Evolutionary conservation across 2,888 invertebrate genomes (phyloP).

Genomic region (Pollenia labialis): DNA sequence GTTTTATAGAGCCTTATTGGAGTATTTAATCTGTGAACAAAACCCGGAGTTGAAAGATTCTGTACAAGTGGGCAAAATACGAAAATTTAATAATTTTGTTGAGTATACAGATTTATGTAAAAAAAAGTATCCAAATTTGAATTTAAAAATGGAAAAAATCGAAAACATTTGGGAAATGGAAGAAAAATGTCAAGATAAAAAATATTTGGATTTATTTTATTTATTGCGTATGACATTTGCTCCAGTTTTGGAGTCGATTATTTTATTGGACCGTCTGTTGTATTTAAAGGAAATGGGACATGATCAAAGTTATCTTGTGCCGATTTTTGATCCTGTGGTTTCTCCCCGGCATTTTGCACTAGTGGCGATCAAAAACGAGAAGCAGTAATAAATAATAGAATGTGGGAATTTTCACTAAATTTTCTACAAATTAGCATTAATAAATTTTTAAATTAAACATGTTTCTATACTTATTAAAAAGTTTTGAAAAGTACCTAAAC

Average conservation of each 20-base stretch:
- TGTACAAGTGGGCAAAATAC: conserved; percentile 87
- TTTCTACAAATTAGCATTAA: neutral
- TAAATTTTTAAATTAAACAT: neutral
- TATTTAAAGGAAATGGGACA: conserved; percentile 89
- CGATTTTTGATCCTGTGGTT: conserved; percentile 92
- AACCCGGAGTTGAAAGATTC: conserved; percentile 82
- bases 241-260: conserved; percentile 91
- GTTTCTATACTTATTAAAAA: neutral
- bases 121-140: conserved; percentile 82
- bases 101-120: conserved; percentile 89
- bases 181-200: conserved; percentile 84
- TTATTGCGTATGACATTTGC: conserved; percentile 90
- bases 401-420: neutral
- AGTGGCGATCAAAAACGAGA: conserved; percentile 77
- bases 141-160: conserved; percentile 65
- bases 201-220: conserved; percentile 90
- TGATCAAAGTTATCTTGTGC: conserved; percentile 87
- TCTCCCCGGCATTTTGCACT: conserved; percentile 88
- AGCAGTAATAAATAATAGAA: neutral
- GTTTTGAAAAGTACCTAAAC: too few species aligned
- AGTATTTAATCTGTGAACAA: conserved; percentile 86
- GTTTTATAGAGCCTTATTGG: conserved; percentile 91
- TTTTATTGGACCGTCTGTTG: conserved; percentile 92
- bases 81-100: conserved; percentile 87
- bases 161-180: conserved; percentile 84